These are phyloP conservation scores for Lampropteryx suffumata DNA, from an alignment of 2,888 invertebrate genomes.

Conservation along the genomic window DNA sequence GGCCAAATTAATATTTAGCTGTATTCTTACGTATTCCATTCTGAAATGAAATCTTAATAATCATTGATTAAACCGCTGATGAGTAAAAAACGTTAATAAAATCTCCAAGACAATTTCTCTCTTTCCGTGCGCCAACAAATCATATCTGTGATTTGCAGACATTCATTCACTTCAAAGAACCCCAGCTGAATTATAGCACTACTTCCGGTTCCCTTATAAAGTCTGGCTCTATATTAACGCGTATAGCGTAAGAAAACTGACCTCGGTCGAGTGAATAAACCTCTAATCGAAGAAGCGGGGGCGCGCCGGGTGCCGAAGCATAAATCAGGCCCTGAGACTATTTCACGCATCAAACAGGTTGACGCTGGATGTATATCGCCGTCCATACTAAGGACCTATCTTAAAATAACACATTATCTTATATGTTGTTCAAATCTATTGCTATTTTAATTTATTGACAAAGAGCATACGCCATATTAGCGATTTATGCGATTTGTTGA, in stretches of 20 bases:
- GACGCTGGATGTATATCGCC: too few relatives aligned
- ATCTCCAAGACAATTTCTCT: not conserved
- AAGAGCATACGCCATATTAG: too few relatives aligned
- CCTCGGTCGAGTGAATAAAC: slow-evolving; percentile 78
- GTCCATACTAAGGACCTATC: too few relatives aligned
- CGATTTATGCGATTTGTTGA: too few relatives aligned
- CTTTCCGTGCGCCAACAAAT: not conserved
- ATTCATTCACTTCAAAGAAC: slow-evolving; percentile 18
- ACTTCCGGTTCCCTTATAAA: slow-evolving; percentile 51
- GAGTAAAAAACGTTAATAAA: not conserved
- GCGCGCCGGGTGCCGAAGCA: slow-evolving; percentile 61
- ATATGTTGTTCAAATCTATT: too few relatives aligned
- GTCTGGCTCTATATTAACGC: slow-evolving; percentile 53
- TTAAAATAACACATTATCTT: too few relatives aligned
- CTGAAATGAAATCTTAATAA: too few relatives aligned
- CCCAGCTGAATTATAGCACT: slow-evolving; percentile 30
- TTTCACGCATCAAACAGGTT: slow-evolving; percentile 3
- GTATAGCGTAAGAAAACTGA: slow-evolving; percentile 72
- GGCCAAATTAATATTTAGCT: too few relatives aligned
- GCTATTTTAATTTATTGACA: too few relatives aligned
- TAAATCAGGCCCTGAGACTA: slow-evolving; percentile 70
- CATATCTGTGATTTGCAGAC: slow-evolving; percentile 28
- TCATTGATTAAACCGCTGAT: too few relatives aligned
- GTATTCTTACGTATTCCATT: too few relatives aligned
- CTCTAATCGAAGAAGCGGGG: slow-evolving; percentile 66